Conservation (phyloP, 1,140 invertebrate species). For the Drosophila pallidifrons region DNA sequence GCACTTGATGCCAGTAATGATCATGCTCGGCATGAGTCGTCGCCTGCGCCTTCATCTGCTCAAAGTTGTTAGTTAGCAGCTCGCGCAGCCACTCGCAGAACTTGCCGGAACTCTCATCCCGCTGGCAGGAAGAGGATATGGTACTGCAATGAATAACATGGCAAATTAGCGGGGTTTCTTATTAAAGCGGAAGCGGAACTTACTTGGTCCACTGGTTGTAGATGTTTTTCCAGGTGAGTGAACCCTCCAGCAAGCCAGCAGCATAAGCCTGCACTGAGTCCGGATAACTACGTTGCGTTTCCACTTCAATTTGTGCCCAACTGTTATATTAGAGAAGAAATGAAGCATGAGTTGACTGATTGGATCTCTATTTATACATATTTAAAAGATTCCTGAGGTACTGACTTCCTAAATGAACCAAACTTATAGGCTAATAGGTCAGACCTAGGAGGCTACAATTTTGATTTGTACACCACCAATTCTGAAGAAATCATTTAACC, state of each 20-base stretch:
- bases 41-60: constrained; percentile 89
- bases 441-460: too few species aligned
- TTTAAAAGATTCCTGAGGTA: too few species aligned
- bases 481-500: too few species aligned
- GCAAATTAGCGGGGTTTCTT: neutral
- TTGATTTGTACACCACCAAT: too few species aligned
- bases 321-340: constrained; percentile 78
- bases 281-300: constrained; percentile 89
- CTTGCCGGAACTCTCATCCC: constrained; percentile 85
- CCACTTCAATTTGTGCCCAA: constrained; percentile 92
- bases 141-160: constrained; percentile 84
- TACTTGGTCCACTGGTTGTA: constrained; percentile 90
- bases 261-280: constrained; percentile 93
- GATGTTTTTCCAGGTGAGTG: constrained; percentile 92
- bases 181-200: constrained; percentile 9
- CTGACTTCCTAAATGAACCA: too few species aligned
- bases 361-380: neutral
- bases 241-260: constrained; percentile 95
- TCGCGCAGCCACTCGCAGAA: constrained; percentile 82
- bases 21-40: constrained; percentile 88
- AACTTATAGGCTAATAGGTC: too few species aligned
- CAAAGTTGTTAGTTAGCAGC: constrained; percentile 87
- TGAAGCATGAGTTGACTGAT: neutral
- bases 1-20: constrained; percentile 88
- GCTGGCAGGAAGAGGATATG: constrained; percentile 89